Conservation (phyloP, 2,888 invertebrate genomes). For the Temnothorax rugatulus region DNA sequence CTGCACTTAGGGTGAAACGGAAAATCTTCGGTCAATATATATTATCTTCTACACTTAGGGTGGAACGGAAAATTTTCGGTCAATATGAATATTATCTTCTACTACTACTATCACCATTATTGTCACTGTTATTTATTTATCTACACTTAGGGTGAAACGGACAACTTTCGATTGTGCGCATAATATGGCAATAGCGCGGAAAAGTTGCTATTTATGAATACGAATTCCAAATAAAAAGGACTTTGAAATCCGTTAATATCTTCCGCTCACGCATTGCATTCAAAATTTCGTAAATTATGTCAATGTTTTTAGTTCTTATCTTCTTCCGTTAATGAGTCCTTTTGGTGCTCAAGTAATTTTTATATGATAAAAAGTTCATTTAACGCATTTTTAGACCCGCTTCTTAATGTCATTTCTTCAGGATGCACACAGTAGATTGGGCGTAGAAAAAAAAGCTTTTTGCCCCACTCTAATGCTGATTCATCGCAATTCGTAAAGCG, state of each 20-base stretch:
- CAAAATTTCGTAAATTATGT: background rate
- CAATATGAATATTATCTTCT: too few species aligned
- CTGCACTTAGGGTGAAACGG: too few species aligned
- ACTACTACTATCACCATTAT: too few species aligned
- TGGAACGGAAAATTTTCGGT: too few species aligned
- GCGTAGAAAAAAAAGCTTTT: background rate
- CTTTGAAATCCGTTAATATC: background rate
- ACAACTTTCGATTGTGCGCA: too few species aligned
- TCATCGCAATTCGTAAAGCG: background rate
- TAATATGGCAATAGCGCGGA: background rate
- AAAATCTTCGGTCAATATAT: too few species aligned
- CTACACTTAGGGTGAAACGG: too few species aligned
- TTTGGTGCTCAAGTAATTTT: background rate
- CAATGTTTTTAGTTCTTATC: background rate
- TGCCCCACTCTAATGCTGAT: background rate
- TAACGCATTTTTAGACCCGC: background rate
- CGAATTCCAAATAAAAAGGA: background rate
- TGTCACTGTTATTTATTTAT: too few species aligned
- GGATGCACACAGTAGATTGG: background rate
- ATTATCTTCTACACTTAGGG: too few species aligned
- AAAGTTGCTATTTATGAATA: background rate
- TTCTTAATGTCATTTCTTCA: background rate
- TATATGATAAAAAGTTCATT: background rate
- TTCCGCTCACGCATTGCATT: background rate
- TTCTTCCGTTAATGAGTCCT: background rate